Base-by-base conservation (phyloP, 2,797 vertebrate species). In the Serranus cabrilla region DNA sequence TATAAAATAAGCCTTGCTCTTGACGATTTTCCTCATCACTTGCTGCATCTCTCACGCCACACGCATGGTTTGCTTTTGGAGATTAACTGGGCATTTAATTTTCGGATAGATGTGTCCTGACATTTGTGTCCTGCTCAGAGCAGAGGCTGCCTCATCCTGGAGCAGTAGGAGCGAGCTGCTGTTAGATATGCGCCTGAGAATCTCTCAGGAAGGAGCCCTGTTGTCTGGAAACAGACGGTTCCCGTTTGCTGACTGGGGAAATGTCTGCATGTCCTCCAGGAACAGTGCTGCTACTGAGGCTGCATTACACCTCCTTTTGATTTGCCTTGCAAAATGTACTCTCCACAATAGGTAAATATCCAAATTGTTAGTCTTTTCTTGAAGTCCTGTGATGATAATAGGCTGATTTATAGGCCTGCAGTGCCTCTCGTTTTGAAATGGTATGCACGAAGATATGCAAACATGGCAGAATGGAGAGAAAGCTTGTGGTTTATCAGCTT, bases 161-260 rank as follows among this genome's bases (percentile, higher is more conserved):
- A 76, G 73, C 72, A 56, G 64, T 25, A 74, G 66, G 61, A 21
- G 56, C 80, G 61, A 76, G 65, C 64, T 80, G 83, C 81, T 82
- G 79, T 79, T 85, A 54, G 68, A 78, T 74, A 2, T 79, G 59
- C 42, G 55, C 85, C 80, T 68, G 81, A 84, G 78, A 71, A 80
- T 71, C 74, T 84, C 71, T 82, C 81, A 88, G 90, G 90, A 92
- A 93, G 81, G 83, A 93, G 85, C 69, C 79, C 74, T 80, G 90
- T 90, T 93, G 88, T 92, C 89, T 93, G 84, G 85, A 89, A 92
- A 91, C 89, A 89, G 81, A 90, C 50, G 59, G 77, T 89, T 92
- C 88, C 66, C 66, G n/a, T 92, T 92, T 91, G 90, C 91, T 90
- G 92, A 93, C 89, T 80, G 74, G 86, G 89, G 87, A 92, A 85